Conservation (phyloP, 2,888 invertebrate species). For the Ormyrus nitidulus region DNA sequence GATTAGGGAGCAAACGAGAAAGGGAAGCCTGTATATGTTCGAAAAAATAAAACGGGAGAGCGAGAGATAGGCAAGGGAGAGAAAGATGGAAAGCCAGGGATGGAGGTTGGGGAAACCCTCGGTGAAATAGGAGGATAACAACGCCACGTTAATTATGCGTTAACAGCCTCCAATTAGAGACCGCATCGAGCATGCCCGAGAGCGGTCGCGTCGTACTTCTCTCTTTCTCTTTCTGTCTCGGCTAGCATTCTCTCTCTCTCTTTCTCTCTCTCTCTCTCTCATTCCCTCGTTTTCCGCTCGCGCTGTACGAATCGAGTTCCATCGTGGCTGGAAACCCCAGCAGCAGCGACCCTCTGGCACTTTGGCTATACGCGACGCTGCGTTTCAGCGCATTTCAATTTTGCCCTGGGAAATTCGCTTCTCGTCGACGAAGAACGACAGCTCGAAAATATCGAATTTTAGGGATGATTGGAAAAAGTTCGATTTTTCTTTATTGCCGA, state of each 20-base stretch:
- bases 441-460: too few relatives aligned
- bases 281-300: neutral
- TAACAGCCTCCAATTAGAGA: constrained; percentile 69
- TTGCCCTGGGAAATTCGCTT: too few relatives aligned
- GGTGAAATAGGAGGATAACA: constrained; percentile 62
- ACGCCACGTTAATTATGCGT: constrained; percentile 69
- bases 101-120: neutral
- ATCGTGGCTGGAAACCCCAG: too few relatives aligned
- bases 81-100: neutral
- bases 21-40: too few relatives aligned
- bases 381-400: too few relatives aligned
- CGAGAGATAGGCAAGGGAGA: neutral
- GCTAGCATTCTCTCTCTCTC: neutral
- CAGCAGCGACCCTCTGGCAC: too few relatives aligned
- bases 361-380: too few relatives aligned
- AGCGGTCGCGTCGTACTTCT: neutral
- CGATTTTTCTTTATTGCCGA: too few relatives aligned
- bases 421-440: too few relatives aligned
- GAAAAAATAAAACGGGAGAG: neutral
- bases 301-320: too few relatives aligned
- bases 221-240: constrained; percentile 18
- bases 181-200: constrained; percentile 59
- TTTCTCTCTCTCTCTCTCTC: constrained; percentile 22
- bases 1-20: constrained; percentile 8
- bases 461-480: too few relatives aligned